Conservation (phyloP, 2,888 invertebrate species). For the Falcaria lacertinaria region DNA sequence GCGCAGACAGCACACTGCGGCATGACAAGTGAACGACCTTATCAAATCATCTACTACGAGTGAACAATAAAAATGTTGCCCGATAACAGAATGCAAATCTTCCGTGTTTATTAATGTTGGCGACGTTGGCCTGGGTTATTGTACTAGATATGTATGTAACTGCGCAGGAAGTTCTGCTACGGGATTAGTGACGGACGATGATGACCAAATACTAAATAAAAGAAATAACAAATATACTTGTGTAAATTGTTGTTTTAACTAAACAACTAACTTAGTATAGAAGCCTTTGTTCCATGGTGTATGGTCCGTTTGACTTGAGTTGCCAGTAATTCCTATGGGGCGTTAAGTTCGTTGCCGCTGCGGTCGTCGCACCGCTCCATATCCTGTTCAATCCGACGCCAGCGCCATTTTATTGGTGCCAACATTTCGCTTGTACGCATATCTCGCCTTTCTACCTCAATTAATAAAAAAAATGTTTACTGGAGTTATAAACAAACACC, state of each 20-base stretch:
- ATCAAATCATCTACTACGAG: constrained; percentile 15
- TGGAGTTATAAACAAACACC: constrained; percentile 18
- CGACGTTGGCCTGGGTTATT: background rate
- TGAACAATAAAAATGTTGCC: constrained; percentile 3
- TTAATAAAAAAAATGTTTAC: constrained; percentile 40
- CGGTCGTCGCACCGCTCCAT: constrained; percentile 60
- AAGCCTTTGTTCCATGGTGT: background rate
- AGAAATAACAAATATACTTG: no score
- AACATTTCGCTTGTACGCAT: constrained; percentile 30
- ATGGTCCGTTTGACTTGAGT: constrained; percentile 13
- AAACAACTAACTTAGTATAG: background rate
- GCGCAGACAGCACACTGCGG: constrained; percentile 16
- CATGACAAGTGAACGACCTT: constrained; percentile 12
- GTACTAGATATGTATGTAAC: background rate
- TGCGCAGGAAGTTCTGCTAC: background rate
- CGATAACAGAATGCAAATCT: background rate
- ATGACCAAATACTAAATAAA: no score
- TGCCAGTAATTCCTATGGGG: constrained; percentile 41
- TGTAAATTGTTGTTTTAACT: no score
- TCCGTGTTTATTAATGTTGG: background rate
- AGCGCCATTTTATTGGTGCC: constrained; percentile 50
- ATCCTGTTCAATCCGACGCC: constrained; percentile 56
- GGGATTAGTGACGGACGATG: background rate
- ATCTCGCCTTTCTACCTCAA: constrained; percentile 17
- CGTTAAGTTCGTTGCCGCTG: constrained; percentile 52